Percentiles rank a stretch among this genome's conserved stretches.
Evolutionary conservation across 2,797 vertebrate genomes (phyloP).

Genomic region (Coreius guichenoti): DNA sequence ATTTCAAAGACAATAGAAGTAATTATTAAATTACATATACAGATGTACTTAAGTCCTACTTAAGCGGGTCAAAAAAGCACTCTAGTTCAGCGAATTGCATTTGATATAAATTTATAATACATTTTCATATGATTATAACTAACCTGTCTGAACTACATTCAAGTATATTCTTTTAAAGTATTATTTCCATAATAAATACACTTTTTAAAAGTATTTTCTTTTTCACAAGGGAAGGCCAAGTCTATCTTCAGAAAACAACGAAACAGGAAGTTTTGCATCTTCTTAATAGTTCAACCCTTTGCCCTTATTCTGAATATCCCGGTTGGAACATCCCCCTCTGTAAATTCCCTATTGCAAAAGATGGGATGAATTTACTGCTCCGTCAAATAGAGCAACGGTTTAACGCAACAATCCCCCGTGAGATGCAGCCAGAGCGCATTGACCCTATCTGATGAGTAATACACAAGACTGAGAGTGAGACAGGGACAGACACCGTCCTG

Average conservation of each 20-base stretch:
- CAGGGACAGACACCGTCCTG: background rate
- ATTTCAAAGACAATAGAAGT: background rate
- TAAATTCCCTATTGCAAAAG: slow-evolving; percentile 17
- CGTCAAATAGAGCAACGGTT: background rate
- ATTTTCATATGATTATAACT: background rate
- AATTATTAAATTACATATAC: background rate
- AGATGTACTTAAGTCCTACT: background rate
- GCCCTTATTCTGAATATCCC: background rate
- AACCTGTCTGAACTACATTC: background rate
- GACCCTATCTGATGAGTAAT: slow-evolving; percentile 28
- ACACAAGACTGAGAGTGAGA: background rate
- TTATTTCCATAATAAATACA: background rate
- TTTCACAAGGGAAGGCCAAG: slow-evolving; percentile 1
- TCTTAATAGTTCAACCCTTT: background rate
- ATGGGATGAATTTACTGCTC: background rate
- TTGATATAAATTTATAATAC: background rate
- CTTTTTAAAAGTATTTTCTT: background rate
- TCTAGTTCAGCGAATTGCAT: background rate
- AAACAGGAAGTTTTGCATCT: slow-evolving; percentile 14
- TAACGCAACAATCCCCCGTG: background rate
- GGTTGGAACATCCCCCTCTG: background rate
- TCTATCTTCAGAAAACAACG: background rate
- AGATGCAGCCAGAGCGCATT: background rate
- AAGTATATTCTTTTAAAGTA: background rate
- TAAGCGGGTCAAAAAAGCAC: background rate